phyloP scores from a whole-genome alignment of 2,113 vertebrate genomes.

The Oreotragus oreotragus region DNA sequence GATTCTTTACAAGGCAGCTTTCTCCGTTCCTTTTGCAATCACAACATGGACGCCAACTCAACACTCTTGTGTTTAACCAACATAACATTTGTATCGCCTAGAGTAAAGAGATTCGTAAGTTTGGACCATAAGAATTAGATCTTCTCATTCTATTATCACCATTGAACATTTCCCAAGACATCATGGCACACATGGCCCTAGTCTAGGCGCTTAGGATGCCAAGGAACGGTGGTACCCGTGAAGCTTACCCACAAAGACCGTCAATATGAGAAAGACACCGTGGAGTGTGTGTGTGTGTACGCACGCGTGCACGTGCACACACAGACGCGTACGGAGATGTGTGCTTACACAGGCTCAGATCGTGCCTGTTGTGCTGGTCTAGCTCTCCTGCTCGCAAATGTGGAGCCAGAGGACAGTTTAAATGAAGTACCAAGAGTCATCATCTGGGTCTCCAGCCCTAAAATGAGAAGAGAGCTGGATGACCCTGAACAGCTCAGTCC shows the following conservation, averaged over 20 bases:
- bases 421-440: background rate
- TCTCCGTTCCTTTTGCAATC: background rate
- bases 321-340: fast-evolving
- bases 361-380: background rate
- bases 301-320: fast-evolving
- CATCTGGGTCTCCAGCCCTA: background rate
- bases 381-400: background rate
- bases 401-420: background rate
- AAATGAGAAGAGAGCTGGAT: background rate
- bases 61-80: background rate
- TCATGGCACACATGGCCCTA: fast-evolving
- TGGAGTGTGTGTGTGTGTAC: background rate
- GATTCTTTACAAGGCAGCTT: background rate
- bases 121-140: background rate
- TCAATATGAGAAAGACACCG: background rate
- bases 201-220: background rate
- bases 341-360: background rate
- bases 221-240: background rate
- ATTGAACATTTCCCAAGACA: background rate
- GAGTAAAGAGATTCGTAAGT: background rate
- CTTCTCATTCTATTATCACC: background rate
- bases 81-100: background rate
- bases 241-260: background rate
- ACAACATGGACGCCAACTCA: no score
- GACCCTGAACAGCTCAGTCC: background rate